Base-by-base conservation (phyloP, 2,888 invertebrate genomes). In the Cheilosia vernalis region DNA sequence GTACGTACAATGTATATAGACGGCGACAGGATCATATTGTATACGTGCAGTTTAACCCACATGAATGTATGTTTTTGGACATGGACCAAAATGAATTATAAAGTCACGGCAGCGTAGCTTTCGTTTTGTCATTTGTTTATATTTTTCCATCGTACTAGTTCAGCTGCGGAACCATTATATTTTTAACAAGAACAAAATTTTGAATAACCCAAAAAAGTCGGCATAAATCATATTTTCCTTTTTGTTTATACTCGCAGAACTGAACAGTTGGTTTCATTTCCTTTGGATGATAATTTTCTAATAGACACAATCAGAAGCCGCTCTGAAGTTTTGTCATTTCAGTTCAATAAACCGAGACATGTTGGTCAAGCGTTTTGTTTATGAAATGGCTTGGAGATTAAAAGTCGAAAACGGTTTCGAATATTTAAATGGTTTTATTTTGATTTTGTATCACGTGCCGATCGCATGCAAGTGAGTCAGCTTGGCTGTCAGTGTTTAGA, bases 121-220 rank as follows among this genome's bases (percentile, higher is more conserved):
- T 69, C 72, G 61, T 72, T 72, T 66, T 85, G 85, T 85, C 81
- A 81, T 81, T 77, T 85, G 81, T 81, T 85, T 85, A 84, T 80
- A 61, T 58, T 30, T 69, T 66, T 70, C 66, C 47, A 64, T 49
- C 51, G 40, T 47, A 51, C 17, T 66, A 69, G 44, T 49, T 63
- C 61, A 33, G 53, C 40, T 66, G 40, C 49, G 69, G 40, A 40
- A 63, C 19, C 53, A 40, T 49, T 33, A 53, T 47, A 55, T 44
- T 33, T 21, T 56, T 9, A 9, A 30, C 40, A 53, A 10, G 37
- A 60, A 19, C 13, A 37, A 60, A 51, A 60, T 13, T 63, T 63
- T 40, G 30, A 66, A 40, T 66, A 72, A 61, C 55, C 70, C 30
- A 56, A 83, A 79, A 83, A 79, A 73, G 56, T 83, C 69, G 69